Evolutionary conservation across 2,888 invertebrate genomes (phyloP).

Genomic region (Zhuqinia jingwanae): DNA sequence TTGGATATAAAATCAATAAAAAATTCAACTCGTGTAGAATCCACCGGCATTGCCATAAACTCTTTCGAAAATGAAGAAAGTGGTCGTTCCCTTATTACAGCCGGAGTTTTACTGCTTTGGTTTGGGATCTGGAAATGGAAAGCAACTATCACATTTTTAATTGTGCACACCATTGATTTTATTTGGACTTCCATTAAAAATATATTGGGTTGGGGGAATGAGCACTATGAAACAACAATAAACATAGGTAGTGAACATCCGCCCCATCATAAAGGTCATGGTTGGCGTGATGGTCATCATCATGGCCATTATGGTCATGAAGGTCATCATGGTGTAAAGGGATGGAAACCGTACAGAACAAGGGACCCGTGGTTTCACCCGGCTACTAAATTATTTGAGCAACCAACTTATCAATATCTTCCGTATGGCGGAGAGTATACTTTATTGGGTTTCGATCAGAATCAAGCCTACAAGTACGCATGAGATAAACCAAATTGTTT

Average conservation of each 20-base stretch:
- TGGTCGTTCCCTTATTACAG: conserved; percentile 48
- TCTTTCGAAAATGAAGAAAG: conserved; percentile 32
- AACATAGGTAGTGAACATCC: conserved; percentile 50
- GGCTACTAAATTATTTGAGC: conserved; percentile 53
- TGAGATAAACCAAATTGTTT: not conserved
- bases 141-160: conserved; percentile 51
- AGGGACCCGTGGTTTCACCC: conserved; percentile 54
- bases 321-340: not conserved
- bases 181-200: conserved; percentile 49
- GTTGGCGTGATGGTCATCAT: not conserved
- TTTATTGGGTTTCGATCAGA: conserved; percentile 64
- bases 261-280: not conserved
- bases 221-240: conserved; percentile 58
- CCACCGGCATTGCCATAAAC: not conserved
- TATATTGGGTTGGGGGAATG: conserved; percentile 58
- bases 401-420: conserved; percentile 64
- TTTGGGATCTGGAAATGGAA: conserved; percentile 50
- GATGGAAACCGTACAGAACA: not conserved
- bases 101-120: conserved; percentile 50
- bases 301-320: conserved; percentile 24
- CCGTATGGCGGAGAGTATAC: conserved; percentile 57
- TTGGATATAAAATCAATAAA: conserved; percentile 63
- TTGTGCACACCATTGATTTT: conserved; percentile 51
- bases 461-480: conserved; percentile 66
- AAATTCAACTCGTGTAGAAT: conserved; percentile 62